phyloP scores from a whole-genome alignment of 2,888 invertebrate genomes.

The Cistogaster globosa region DNA sequence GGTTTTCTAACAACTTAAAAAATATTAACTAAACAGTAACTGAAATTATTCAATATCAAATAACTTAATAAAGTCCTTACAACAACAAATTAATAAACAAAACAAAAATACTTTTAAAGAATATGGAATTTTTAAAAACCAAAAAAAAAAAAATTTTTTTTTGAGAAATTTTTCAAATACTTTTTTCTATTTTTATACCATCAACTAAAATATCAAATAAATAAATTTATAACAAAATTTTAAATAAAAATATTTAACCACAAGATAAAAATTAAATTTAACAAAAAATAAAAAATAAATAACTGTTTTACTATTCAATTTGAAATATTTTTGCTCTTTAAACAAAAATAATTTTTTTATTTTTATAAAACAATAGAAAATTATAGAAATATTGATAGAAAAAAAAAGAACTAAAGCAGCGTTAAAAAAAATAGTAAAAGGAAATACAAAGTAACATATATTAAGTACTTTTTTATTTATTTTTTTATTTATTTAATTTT shows the following conservation, averaged over 20 bases:
- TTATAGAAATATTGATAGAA: neutral
- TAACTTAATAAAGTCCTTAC: constrained; percentile 9
- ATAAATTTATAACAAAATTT: constrained; percentile 18
- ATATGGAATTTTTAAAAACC: constrained; percentile 66
- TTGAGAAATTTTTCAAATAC: constrained; percentile 75
- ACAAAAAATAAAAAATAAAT: neutral
- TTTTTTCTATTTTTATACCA: constrained; percentile 83
- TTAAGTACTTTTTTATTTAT: too few relatives aligned
- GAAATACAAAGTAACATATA: too few relatives aligned
- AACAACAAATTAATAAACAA: constrained; percentile 32
- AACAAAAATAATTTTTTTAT: constrained; percentile 1
- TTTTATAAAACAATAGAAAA: constrained; percentile 20
- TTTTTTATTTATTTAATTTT: too few relatives aligned
- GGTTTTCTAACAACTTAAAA: constrained; percentile 52
- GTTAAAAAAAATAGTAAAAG: neutral
- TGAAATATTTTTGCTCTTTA: neutral
- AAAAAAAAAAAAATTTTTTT: constrained; percentile 74
- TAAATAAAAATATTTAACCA: constrained; percentile 11
- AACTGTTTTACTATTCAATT: neutral
- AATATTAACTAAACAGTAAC: constrained; percentile 4
- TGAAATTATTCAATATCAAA: constrained; percentile 51
- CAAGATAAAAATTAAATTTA: constrained; percentile 32
- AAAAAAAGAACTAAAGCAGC: neutral
- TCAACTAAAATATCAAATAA: constrained; percentile 53
- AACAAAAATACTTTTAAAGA: neutral